Evolutionary conservation across 2,113 vertebrate genomes (phyloP).

Genomic region (Charadrius vociferus): DNA sequence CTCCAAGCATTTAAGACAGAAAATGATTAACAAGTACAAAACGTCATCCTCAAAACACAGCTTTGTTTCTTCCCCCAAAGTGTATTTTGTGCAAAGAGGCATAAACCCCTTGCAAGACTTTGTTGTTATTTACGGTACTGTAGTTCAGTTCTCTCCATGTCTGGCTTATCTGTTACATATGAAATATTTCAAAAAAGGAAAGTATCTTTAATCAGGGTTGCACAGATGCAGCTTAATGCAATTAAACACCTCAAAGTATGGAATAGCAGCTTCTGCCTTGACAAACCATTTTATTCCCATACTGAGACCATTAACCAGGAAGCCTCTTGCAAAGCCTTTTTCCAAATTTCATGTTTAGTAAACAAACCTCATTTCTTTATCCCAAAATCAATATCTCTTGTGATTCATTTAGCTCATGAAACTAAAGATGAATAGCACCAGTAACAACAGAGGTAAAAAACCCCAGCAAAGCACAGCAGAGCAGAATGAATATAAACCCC

Average conservation of each 20-base stretch:
- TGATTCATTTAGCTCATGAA: neutral
- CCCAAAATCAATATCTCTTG: neutral
- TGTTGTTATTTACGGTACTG: neutral
- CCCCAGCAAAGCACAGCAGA: neutral
- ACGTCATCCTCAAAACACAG: neutral
- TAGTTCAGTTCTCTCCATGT: neutral
- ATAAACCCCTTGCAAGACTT: neutral
- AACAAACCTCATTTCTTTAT: neutral
- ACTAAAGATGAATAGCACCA: neutral
- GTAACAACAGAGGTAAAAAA: neutral
- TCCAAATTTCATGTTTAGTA: neutral
- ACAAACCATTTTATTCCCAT: neutral
- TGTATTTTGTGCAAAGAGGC: neutral
- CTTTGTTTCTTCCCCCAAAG: neutral
- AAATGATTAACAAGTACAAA: neutral
- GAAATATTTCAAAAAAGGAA: neutral
- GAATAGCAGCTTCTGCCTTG: neutral
- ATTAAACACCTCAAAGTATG: neutral
- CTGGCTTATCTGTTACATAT: neutral
- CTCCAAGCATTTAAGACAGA: neutral
- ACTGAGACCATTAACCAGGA: neutral
- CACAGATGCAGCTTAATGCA: neutral
- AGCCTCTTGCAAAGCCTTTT: neutral
- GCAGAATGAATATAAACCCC: neutral
- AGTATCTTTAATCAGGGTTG: neutral